A percentile compares a stretch with the other conserved stretches of the same genome.
Evolutionary conservation across 2,888 invertebrate species (phyloP).

Genomic region (Spodoptera picta): DNA sequence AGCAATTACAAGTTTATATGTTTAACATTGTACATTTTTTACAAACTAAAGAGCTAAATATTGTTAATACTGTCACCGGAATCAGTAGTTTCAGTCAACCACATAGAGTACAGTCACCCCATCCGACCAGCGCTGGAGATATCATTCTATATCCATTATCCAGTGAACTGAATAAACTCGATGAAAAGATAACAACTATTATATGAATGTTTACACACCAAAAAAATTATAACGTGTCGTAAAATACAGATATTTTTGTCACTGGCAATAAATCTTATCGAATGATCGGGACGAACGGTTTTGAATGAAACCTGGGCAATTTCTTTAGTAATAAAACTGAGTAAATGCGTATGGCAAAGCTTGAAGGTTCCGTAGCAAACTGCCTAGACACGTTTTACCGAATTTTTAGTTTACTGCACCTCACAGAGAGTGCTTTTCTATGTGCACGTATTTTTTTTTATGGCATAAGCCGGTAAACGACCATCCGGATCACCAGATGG

Average conservation of each 20-base stretch:
- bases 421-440: too few species aligned
- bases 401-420: too few species aligned
- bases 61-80: neutral
- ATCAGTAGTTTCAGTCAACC: slow-evolving; percentile 18
- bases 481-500: too few species aligned
- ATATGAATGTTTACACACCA: slow-evolving; percentile 37
- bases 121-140: slow-evolving; percentile 13
- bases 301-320: slow-evolving; percentile 56
- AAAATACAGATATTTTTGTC: slow-evolving; percentile 44
- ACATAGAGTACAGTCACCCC: slow-evolving; percentile 13
- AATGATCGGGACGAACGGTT: slow-evolving; percentile 57
- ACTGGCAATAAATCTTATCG: slow-evolving; percentile 60
- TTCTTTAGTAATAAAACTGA: slow-evolving; percentile 52
- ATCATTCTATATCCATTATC: slow-evolving; percentile 21
- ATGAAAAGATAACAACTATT: slow-evolving; percentile 31
- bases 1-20: too few species aligned
- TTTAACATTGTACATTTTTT: too few species aligned
- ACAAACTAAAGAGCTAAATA: neutral
- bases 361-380: slow-evolving; percentile 17
- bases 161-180: slow-evolving; percentile 26
- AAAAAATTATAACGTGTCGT: slow-evolving; percentile 43
- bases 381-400: too few species aligned
- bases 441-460: too few species aligned
- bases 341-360: neutral
- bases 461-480: too few species aligned